Percentiles rank a stretch among this genome's conserved stretches.
These are phyloP conservation scores for Megalops atlanticus DNA, from an alignment of 2,113 vertebrate species.

Conservation along the genomic window DNA sequence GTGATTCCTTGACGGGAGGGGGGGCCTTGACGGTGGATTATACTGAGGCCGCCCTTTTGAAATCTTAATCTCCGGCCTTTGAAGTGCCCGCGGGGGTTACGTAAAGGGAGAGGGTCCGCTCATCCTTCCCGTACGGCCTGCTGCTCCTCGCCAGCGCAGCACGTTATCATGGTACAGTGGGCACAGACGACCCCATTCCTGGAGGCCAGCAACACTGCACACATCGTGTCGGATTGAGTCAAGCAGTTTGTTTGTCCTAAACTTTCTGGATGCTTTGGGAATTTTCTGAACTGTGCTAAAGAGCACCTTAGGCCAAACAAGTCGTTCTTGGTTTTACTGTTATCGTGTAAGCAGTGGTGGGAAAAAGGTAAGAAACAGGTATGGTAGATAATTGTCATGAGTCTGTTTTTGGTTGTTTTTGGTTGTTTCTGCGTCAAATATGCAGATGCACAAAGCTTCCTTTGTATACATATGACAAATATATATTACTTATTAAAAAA, in stretches of 20 bases:
- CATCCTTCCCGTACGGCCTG: neutral
- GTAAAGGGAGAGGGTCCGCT: slow-evolving; percentile 39
- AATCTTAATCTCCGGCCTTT: slow-evolving; percentile 64
- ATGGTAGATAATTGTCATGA: too few relatives aligned
- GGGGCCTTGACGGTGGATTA: slow-evolving; percentile 30
- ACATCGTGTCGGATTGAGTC: neutral
- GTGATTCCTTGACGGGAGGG: slow-evolving; percentile 18
- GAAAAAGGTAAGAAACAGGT: too few relatives aligned
- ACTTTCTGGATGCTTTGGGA: neutral
- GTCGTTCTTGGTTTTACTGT: neutral
- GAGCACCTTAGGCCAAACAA: neutral
- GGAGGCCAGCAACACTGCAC: neutral
- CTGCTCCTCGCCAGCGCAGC: neutral
- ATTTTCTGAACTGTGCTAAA: neutral
- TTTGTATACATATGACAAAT: too few relatives aligned
- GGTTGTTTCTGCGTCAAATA: too few relatives aligned
- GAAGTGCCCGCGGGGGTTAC: slow-evolving; percentile 56
- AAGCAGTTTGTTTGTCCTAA: neutral
- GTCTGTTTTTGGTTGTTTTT: too few relatives aligned
- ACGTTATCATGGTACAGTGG: neutral
- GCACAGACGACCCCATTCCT: neutral
- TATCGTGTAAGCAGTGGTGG: too few relatives aligned
- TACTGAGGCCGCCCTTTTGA: slow-evolving; percentile 27
- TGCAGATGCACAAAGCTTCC: too few relatives aligned
- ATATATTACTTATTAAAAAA: too few relatives aligned